Evolutionary conservation across 2,888 invertebrate species (phyloP), one percentile per base, ranked within the genome.

Genomic region (Drosophila birchii): DNA sequence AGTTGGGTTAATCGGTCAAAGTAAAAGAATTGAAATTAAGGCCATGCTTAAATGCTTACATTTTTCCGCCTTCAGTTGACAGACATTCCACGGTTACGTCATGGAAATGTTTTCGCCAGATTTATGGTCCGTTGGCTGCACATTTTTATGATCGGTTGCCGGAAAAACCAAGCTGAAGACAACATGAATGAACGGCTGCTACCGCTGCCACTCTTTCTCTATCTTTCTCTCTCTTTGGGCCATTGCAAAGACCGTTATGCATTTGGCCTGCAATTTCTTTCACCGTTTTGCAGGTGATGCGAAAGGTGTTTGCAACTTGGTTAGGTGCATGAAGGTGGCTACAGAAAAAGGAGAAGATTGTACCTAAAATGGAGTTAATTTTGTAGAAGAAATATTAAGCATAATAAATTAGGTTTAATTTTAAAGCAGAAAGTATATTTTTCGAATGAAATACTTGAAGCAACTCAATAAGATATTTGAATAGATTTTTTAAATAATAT

Each of bases 211-310:
- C 56, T 45, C 36, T 41, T 9, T 51, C 44, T 60, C 57, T 62
- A 55, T 64, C 20, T 64, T 29, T 57, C 26, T 64, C 36, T 57
- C 26, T 61, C 45, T 60, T 70, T 49, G 45, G 68, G 60, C 68
- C 75, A 70, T 81, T 81, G 72, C 80, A 75, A 73, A 64, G 64
- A 74, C 89, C 71, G 89, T 84, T 84, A 87, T 84, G 89, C 84
- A 84, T 76, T 87, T 86, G 89, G 79, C 73, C 75, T 73, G 89
- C 79, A 88, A 80, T 86, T 84, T 81, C 47, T 70, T 76, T 45
- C 7, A 47, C 32, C 68, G 47, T n/a, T 54, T 41, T 53, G 23
- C 26, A 55, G 54, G 67, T 20, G 62, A 18, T 60, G 60, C 14
- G 20, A 59, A 54, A 51, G 32, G 14, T 18, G 29, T 47, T 16